Base-by-base conservation (phyloP, 2,888 invertebrate species). In the Ochlodes sylvanus region DNA sequence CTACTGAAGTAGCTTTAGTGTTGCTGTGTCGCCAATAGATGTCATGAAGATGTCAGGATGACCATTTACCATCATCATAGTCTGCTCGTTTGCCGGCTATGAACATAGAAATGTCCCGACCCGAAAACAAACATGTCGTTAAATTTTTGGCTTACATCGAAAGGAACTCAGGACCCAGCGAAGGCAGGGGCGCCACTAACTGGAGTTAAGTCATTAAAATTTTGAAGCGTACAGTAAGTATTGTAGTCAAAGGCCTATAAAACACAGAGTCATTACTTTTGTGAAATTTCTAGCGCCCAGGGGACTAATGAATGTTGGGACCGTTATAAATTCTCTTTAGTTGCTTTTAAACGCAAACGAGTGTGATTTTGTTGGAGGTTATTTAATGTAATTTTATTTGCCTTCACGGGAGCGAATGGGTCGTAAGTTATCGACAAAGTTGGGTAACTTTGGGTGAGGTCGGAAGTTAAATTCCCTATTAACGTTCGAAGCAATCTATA, bases 311-410 rank as follows among this genome's bases (percentile, higher is more conserved):
- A 67, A 67, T 44, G 44, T 55, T 52, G 42, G 61, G 12, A 61
- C 54, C 32, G 60, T 67, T 60, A 67, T 67, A 61, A 67, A 67
- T 67, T 67, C 67, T 67, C 61, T 67, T 67, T 67, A 61, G 60
- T 55, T 58, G 54, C 67, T 61, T 61, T 67, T 42, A 61, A 67
- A 67, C 60, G 44, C 61, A 61, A 61, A 67, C 67, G 61, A 55
- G 32, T 55, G 67, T 60, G 61, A 67, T 67, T 67, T 67, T 61
- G 67, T 67, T 67, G 19, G 61, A 67, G 61, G 61, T 61, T 67
- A 67, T 60, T 44, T 66, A 61, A 54, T 66, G 64, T 32, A 32
- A 54, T 54, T 54, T 54, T 54, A 54, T 14, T 27, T n/a, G 32
- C n/a, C 32, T n/a, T 54, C 10, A 32, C 15, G 12, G n/a, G 27